These are phyloP conservation scores for Phyllopteryx taeniolatus DNA, from an alignment of 2,113 vertebrate species.

Conservation along the genomic window DNA sequence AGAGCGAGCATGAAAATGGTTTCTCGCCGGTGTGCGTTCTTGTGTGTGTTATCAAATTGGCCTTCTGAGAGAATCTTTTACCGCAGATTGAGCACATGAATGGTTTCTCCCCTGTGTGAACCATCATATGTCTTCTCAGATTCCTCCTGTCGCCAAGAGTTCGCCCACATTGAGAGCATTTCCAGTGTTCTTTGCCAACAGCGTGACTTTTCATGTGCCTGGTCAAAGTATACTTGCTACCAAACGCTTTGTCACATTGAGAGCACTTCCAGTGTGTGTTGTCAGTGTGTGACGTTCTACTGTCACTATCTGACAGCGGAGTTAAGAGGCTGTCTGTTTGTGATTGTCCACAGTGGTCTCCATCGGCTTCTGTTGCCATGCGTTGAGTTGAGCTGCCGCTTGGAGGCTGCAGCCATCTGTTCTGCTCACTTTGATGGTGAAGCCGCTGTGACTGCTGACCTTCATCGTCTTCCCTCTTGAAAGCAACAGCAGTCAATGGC, in stretches of 20 bases:
- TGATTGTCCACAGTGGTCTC: not conserved
- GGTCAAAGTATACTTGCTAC: not conserved
- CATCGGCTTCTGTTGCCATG: not conserved
- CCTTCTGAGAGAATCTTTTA: constrained; percentile 1
- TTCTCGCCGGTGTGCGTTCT: constrained; percentile 1
- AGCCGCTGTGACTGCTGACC: not conserved
- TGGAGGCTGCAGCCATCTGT: not conserved
- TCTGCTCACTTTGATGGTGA: not conserved
- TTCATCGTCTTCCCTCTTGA: not conserved
- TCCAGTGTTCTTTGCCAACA: not conserved
- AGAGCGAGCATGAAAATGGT: not conserved
- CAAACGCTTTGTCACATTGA: not conserved
- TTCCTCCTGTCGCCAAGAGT: not conserved
- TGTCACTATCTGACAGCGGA: not conserved
- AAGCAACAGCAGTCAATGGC: not conserved
- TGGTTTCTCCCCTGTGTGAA: not conserved
- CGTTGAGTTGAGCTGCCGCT: not conserved
- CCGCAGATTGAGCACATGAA: not conserved
- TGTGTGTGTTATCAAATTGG: constrained; percentile 1
- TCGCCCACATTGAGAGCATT: not conserved
- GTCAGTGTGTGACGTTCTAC: not conserved
- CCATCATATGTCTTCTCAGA: constrained; percentile 1
- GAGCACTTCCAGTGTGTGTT: not conserved
- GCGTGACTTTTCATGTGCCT: not conserved
- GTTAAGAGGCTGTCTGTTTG: not conserved